Evolutionary conservation across 2,888 invertebrate species (phyloP), one percentile per base, ranked within the genome.

Genomic region (Neoaliturus tenellus): DNA sequence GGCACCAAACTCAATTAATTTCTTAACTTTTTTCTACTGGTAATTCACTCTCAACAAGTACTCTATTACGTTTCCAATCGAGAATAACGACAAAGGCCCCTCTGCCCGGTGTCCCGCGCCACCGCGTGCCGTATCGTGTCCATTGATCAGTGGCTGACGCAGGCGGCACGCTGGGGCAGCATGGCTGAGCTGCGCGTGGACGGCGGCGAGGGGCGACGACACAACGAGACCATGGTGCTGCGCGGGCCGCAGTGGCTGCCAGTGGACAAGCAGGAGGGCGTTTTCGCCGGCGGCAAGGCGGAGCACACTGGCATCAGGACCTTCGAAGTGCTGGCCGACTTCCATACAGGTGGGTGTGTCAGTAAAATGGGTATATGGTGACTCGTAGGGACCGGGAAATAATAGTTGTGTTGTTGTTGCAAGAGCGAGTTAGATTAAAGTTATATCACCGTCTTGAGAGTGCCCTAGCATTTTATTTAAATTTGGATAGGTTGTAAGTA

Each of bases 251-350:
- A 98, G 88, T 96, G 97, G 96, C 91, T 98, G 87, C 90, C 97
- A 86, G 97, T 98, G 25, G 98, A 96, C 89, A 98, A 98, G 89
- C 98, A 98, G 89, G 97, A 97, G 90, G 98, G 98, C 0, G 97
- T 98, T 31, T 98, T 97, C 89, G 98, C 98, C 0, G 98, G 98
- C 6, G 98, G 98, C 23, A 98, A 98, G 90, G 98, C 98, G 0
- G 98, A 98, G 89, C 98, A 98, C 89, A 98, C 98, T 0, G 98
- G 98, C 23, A 97, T 98, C 3, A 92, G 97, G 85, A 97, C 98
- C 0, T 98, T 97, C 89, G 98, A 98, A 91, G 98, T 98, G 4
- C 97, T 97, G 89, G 96, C 97, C 0, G 98, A 98, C 90, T 98
- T 97, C 91, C 97, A 98, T 89, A 97, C 98, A 92, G 97, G 44